Evolutionary conservation across 2,888 invertebrate genomes (phyloP).

Genomic region (Rotaria macrura): DNA sequence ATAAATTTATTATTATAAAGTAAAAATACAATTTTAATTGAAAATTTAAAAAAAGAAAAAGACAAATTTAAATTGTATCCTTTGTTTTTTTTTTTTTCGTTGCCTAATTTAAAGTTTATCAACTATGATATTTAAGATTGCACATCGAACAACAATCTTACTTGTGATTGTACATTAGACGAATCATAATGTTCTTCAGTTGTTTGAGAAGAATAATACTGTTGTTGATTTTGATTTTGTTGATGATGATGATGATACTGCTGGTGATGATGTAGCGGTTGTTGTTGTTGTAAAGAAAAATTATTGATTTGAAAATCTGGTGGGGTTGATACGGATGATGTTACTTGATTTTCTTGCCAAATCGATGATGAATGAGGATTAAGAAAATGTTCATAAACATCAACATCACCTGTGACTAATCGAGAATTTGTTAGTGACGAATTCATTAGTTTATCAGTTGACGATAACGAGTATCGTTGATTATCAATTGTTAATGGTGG

Average conservation of each 20-base stretch:
- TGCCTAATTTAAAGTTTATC: not conserved
- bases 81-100: not conserved
- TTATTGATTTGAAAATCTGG: not conserved
- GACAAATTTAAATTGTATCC: not conserved
- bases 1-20: not conserved
- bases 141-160: constrained; percentile 1
- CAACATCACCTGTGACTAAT: not conserved
- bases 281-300: not conserved
- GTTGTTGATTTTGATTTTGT: not conserved
- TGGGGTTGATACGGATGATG: not conserved
- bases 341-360: constrained; percentile 6
- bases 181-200: not conserved
- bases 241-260: not conserved
- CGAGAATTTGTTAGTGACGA: not conserved
- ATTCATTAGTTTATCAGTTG: not conserved
- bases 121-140: not conserved
- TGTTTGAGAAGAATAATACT: not conserved
- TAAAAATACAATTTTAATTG: not conserved
- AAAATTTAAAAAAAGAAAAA: not conserved
- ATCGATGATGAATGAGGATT: not conserved
- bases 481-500: not conserved
- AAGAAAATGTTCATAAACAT: constrained; percentile 18
- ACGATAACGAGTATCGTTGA: not conserved
- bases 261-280: not conserved
- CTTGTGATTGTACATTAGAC: not conserved